A percentile compares a stretch with the other conserved stretches of the same genome.
phyloP scores from a whole-genome alignment of 2,113 vertebrate genomes.

The Prunella fulvescens region DNA sequence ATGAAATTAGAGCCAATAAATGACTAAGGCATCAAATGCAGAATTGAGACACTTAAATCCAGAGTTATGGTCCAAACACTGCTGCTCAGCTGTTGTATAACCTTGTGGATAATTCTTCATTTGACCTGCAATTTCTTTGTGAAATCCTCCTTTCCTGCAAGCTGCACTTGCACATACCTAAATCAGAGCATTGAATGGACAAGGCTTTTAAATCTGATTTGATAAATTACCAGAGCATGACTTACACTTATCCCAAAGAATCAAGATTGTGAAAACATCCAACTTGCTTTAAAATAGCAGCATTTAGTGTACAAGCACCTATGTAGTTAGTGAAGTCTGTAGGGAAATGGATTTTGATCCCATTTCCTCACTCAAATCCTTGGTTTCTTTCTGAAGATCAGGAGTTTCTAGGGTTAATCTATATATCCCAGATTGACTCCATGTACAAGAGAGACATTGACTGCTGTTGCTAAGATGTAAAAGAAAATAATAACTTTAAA shows the following conservation, averaged over 20 bases:
- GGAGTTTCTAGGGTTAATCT: not conserved
- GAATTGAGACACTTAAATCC: not conserved
- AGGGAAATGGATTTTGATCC: not conserved
- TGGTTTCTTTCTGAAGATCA: not conserved
- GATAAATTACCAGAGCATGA: not conserved
- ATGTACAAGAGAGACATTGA: not conserved
- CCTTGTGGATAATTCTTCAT: conserved; percentile 2
- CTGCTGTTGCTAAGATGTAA: not conserved
- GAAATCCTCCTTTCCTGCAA: not conserved
- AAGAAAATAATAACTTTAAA: not conserved
- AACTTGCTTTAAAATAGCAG: not conserved
- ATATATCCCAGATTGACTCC: not conserved
- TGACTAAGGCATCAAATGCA: not conserved
- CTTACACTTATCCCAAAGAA: not conserved
- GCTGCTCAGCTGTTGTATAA: conserved; percentile 4
- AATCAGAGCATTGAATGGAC: not conserved
- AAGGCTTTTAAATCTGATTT: not conserved
- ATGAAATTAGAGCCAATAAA: not conserved
- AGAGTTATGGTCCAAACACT: not conserved
- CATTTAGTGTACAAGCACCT: not conserved
- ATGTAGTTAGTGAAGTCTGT: not conserved
- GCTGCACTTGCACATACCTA: not conserved
- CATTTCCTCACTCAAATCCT: not conserved
- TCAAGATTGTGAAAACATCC: not conserved
- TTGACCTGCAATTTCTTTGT: not conserved